Evolutionary conservation across 2,113 vertebrate species (phyloP), one percentile per base, ranked within the genome.

Genomic region (Carassius carassius): DNA sequence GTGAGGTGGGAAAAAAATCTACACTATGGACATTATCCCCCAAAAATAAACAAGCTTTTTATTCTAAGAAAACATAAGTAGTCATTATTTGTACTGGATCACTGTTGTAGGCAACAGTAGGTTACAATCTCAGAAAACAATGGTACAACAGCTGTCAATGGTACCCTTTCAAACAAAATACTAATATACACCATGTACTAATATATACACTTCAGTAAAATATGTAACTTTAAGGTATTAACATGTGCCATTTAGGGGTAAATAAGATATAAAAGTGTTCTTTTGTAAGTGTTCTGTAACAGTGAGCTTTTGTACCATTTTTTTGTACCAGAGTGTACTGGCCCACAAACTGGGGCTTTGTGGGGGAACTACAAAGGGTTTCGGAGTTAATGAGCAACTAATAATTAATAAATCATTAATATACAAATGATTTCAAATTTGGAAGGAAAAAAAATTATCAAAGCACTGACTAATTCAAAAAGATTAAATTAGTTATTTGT

Each of bases 1-100:
- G 23, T 54, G n/a, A 78, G 54, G 63, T 9, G 29, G 60, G 41
- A n/a, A 54, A 37, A 85, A 3, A 60, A 77, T 77, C 29, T 37
- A 25, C 10, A 58, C 17, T 77, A 29, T 4, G 17, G 75, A 35
- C 3, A 35, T 72, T 11, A 12, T 3, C 13, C 3, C 44, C n/a
- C n/a, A n/a, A 47, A 23, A 44, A 21, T 9, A 19, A 21, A 14
- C 1, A 0, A n/a, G 37, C 19, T 13, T 73, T 44, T 8, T 12
- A 47, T 14, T 73, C 1, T 23, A 16, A 65, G 63, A 65, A 72
- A 72, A 44, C 2, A 72, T 3, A 8, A 47, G 70, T 49, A n/a
- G 41, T 23, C 41, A 47, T 74, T 47, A 6, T 6, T 5, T 25
- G 41, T 23, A 6, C 41, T 73, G 10, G 35, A 23, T 23, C 2